Conservation (phyloP, 2,888 invertebrate genomes). For the Pandemis corylana region DNA sequence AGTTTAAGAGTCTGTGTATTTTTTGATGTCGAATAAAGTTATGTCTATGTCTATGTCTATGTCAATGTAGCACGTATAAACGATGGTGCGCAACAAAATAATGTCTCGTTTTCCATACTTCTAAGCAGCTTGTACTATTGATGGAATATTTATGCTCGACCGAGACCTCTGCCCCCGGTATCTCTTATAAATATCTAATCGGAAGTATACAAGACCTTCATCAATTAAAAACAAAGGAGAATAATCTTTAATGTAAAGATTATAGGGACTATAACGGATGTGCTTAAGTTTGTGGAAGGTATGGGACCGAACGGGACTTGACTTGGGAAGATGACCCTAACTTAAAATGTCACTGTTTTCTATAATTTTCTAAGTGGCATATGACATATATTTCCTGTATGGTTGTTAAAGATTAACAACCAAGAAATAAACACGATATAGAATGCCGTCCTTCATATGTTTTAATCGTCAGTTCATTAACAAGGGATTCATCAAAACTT, state of each 20-base stretch:
- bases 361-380: constrained; percentile 9
- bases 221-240: constrained; percentile 26
- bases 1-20: too few relatives aligned
- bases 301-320: constrained; percentile 19
- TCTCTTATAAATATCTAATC: constrained; percentile 40
- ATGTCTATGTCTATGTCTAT: too few relatives aligned
- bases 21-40: too few relatives aligned
- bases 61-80: constrained; percentile 1
- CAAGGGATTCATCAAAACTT: neutral
- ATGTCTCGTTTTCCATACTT: constrained; percentile 20
- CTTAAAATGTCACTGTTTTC: constrained; percentile 30
- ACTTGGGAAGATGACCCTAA: constrained; percentile 11
- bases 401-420: neutral
- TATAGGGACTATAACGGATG: neutral
- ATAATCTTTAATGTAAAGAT: constrained; percentile 4
- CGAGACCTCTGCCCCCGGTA: constrained; percentile 39
- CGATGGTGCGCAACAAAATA: neutral
- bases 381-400: constrained; percentile 1
- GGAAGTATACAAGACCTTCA: constrained; percentile 22
- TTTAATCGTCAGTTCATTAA: neutral
- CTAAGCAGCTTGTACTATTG: constrained; percentile 7
- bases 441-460: neutral
- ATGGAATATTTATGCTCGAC: constrained; percentile 28
- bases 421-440: neutral
- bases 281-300: neutral